A percentile compares a stretch with the other conserved stretches of the same genome.
These are phyloP conservation scores for Poecile atricapillus DNA, from an alignment of 2,113 vertebrate genomes.

Conservation along the genomic window DNA sequence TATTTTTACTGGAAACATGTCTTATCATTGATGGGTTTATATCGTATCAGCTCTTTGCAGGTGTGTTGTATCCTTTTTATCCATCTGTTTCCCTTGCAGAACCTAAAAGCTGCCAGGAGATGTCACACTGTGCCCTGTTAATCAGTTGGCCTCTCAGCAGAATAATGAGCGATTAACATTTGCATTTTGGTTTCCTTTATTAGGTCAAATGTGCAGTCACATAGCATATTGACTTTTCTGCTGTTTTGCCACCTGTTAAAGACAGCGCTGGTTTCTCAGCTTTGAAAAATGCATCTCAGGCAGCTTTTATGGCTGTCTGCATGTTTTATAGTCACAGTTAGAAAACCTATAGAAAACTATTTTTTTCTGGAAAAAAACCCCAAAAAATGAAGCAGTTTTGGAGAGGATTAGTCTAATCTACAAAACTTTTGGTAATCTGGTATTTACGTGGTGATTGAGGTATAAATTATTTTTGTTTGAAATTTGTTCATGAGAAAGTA, in stretches of 20 bases:
- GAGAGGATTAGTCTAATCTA: neutral
- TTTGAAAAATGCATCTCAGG: neutral
- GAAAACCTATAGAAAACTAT: neutral
- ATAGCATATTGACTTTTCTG: neutral
- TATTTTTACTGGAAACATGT: neutral
- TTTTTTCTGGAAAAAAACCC: rapidly evolving
- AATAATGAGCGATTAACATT: neutral
- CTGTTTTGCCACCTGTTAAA: neutral
- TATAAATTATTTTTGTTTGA: neutral
- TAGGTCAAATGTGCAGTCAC: neutral
- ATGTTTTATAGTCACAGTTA: neutral
- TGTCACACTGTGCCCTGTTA: constrained; percentile 3
- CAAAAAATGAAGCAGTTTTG: rapidly evolving
- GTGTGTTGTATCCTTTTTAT: neutral
- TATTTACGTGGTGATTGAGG: neutral
- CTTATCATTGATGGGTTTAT: neutral
- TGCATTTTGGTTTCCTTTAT: neutral
- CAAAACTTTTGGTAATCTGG: neutral
- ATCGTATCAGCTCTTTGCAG: neutral
- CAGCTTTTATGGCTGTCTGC: neutral
- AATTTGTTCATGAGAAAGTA: neutral
- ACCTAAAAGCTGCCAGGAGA: constrained; percentile 25
- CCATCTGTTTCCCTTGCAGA: neutral
- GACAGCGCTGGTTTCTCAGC: neutral
- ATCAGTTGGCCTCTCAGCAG: neutral